These are phyloP conservation scores for Channa argus DNA, from an alignment of 2,113 vertebrate genomes.

Conservation along the genomic window DNA sequence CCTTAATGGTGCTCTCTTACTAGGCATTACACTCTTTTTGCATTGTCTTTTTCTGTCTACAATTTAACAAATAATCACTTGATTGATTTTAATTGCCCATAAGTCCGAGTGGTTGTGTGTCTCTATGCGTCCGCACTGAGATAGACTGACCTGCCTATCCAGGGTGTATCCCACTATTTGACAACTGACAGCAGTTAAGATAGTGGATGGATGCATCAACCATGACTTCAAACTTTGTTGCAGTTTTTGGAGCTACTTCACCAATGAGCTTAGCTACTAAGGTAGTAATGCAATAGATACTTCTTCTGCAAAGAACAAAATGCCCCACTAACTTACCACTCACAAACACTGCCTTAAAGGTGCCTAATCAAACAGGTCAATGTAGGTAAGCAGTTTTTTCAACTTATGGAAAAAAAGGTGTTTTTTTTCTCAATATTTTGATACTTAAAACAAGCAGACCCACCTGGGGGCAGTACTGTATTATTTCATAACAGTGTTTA, in stretches of 20 bases:
- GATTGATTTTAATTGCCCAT: not conserved
- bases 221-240: not conserved
- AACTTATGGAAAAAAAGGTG: too few species aligned
- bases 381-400: not conserved
- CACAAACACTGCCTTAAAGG: not conserved
- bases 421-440: not conserved
- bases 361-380: not conserved
- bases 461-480: not conserved
- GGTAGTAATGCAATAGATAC: too few species aligned
- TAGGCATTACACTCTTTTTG: not conserved
- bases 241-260: too few species aligned
- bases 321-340: accelerated
- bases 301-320: not conserved
- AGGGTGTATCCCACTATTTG: too few species aligned
- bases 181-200: too few species aligned
- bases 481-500: constrained; percentile 5
- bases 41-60: not conserved
- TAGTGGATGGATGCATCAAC: not conserved
- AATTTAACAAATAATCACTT: not conserved
- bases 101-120: too few species aligned
- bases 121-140: too few species aligned
- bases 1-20: not conserved
- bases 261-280: too few species aligned
- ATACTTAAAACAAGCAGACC: not conserved
- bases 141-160: too few species aligned